Evolutionary conservation across 2,797 vertebrate genomes (phyloP).

Genomic region (Clarias fuscus): DNA sequence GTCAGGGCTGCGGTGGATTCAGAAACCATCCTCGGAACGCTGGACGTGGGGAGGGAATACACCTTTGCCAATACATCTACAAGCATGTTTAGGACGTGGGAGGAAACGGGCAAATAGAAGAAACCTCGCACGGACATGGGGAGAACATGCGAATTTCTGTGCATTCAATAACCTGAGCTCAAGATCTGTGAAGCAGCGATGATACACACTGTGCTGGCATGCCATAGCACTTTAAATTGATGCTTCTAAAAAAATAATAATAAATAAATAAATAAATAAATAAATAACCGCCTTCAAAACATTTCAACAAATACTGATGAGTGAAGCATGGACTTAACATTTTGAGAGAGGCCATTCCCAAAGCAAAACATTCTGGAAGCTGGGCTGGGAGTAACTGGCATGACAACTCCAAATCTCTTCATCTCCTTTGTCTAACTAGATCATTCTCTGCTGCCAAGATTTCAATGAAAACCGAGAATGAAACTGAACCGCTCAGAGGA

Average conservation of each 20-base stretch:
- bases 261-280: background rate
- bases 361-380: slow-evolving; percentile 37
- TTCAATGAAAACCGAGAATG: slow-evolving; percentile 16
- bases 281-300: slow-evolving; percentile 13
- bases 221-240: background rate
- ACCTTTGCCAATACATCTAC: background rate
- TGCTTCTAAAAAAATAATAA: background rate
- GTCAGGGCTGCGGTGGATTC: background rate
- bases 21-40: background rate
- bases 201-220: background rate
- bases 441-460: slow-evolving; percentile 28
- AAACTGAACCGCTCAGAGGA: slow-evolving; percentile 22
- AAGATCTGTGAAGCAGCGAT: background rate
- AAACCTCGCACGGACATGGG: no score
- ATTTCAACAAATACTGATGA: background rate
- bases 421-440: slow-evolving; percentile 41
- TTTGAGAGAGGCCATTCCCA: slow-evolving; percentile 37
- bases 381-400: slow-evolving; percentile 25
- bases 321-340: slow-evolving; percentile 27
- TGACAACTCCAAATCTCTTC: slow-evolving; percentile 42
- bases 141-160: background rate
- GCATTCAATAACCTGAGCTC: background rate
- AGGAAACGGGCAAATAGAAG: background rate
- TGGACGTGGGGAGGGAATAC: background rate
- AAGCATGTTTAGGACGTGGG: background rate